Conservation (phyloP, 2,888 invertebrate species). For the Theretra japonica region DNA sequence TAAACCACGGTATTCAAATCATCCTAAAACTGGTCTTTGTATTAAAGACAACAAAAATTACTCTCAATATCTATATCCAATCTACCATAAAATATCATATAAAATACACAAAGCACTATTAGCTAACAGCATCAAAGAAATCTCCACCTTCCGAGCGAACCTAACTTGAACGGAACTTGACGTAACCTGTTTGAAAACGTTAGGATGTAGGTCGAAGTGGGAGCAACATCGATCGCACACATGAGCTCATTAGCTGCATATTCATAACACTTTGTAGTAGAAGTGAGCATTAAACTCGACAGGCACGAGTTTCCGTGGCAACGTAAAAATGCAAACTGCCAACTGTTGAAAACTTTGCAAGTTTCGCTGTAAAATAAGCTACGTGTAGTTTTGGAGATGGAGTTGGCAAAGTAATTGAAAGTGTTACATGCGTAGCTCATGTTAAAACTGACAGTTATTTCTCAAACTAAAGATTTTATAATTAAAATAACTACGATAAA, state of each 20-base stretch:
- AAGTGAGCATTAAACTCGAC: not conserved
- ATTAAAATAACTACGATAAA: no score
- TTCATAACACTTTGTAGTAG: constrained; percentile 8
- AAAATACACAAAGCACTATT: no score
- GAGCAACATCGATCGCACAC: not conserved
- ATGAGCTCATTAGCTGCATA: constrained; percentile 9
- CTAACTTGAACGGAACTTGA: not conserved
- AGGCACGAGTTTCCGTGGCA: not conserved
- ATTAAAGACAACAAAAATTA: no score
- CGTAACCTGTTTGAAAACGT: constrained; percentile 5
- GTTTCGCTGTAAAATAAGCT: not conserved
- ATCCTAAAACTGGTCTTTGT: no score
- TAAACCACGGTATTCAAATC: no score
- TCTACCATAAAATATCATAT: no score
- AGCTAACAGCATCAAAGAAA: no score
- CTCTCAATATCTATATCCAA: no score
- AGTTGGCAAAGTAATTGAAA: not conserved
- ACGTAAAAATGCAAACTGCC: constrained; percentile 1
- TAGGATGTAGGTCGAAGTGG: not conserved
- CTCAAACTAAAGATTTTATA: no score
- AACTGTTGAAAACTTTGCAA: not conserved
- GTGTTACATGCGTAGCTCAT: not conserved
- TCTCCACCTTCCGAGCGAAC: not conserved
- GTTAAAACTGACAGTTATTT: no score
- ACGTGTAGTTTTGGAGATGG: not conserved